phyloP scores from a whole-genome alignment of 2,113 vertebrate genomes.

The Macroglossus sobrinus region DNA sequence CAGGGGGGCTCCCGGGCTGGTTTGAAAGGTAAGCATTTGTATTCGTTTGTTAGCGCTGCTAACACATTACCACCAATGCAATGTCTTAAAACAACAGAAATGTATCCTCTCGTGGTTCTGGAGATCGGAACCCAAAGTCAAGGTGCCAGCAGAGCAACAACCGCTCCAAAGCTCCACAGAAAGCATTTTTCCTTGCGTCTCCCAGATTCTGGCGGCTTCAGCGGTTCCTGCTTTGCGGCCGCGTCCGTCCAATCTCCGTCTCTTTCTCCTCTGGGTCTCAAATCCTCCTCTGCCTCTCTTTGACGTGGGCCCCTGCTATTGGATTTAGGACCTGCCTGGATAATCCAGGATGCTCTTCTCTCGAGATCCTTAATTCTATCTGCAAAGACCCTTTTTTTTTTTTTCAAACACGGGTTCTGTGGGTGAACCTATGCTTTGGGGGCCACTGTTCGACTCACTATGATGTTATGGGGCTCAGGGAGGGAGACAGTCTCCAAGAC shows the following conservation, averaged over 20 bases:
- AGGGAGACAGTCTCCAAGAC: background rate
- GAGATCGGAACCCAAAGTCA: background rate
- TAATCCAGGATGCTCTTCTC: background rate
- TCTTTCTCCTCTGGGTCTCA: background rate
- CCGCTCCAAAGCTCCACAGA: background rate
- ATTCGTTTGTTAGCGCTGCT: background rate
- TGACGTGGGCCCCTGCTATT: background rate
- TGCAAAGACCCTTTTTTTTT: background rate
- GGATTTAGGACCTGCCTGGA: background rate
- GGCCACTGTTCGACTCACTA: background rate
- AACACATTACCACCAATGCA: background rate
- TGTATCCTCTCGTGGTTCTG: background rate
- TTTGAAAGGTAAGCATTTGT: background rate
- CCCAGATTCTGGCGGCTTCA: background rate
- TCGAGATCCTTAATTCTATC: background rate
- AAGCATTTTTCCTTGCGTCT: background rate
- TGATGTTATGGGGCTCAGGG: background rate
- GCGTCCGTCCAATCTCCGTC: background rate
- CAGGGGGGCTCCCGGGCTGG: background rate
- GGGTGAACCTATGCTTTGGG: background rate
- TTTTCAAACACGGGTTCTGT: background rate
- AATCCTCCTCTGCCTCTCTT: background rate
- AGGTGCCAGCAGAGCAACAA: accelerated
- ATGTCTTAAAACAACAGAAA: background rate
- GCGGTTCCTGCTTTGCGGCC: too few relatives aligned